Evolutionary conservation across 2,113 vertebrate species (phyloP), one percentile per base, ranked within the genome.

Genomic region (Beaufortia kweichowensis): DNA sequence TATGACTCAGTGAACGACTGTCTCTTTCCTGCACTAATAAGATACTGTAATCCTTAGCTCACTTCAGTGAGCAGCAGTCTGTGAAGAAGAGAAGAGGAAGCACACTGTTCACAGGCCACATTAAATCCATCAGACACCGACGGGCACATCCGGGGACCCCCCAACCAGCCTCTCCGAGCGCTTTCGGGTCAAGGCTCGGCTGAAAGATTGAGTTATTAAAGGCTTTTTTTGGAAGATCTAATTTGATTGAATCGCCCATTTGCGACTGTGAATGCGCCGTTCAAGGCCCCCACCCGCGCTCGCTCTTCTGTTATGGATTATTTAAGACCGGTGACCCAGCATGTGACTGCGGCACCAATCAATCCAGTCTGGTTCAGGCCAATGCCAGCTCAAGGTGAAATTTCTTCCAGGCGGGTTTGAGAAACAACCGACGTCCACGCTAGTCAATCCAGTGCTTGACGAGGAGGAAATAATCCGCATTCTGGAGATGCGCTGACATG

Each of bases 161-260:
- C 33, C 21, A 56, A 70, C 48, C 53, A 48, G 87, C 87, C 12
- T 85, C 84, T 79, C 82, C 79, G 87, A 84, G 81, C 79, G 78
- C 72, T 88, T 89, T 80, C 85, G 79, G 91, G 90, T 92, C 91
- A 92, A 90, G 90, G 88, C 87, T 84, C 59, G 79, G 84, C 86
- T 86, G 80, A 74, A 74, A 24, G 70, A 61, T 43, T 72, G 31
- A 83, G 88, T 89, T 87, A 88, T 83, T 84, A 80, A 73, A 81
- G 71, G 84, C 84, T 63, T 41, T 72, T 28, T 61, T 82, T 89
- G 87, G 84, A 85, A 89, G 85, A 85, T 83, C 80, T 84, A 81
- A 83, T 91, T 89, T 90, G 90, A 93, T 89, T 90, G 88, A 91
- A 85, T 84, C 85, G 83, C 88, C 88, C 85, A 86, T 87, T 91